Percentiles rank a stretch among this genome's conserved stretches.
These are phyloP conservation scores for Dryas iulia DNA, from an alignment of 1,140 invertebrate species.

Conservation along the genomic window DNA sequence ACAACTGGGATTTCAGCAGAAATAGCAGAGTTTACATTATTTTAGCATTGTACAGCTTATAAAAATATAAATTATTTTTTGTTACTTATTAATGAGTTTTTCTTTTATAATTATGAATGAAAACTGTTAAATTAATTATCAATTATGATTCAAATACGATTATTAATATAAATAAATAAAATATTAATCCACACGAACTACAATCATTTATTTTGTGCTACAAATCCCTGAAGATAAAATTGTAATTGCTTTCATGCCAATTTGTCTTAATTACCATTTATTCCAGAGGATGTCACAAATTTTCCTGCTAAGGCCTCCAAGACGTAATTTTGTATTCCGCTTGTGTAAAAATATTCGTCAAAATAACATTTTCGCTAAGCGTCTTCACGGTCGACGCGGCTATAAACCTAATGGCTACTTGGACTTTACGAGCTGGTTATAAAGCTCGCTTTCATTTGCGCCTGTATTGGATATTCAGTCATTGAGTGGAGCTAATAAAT, in stretches of 20 bases:
- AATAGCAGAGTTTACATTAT: neutral
- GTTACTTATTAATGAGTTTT: too few species aligned
- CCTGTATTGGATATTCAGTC: slow-evolving; percentile 23
- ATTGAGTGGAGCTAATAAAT: slow-evolving; percentile 37
- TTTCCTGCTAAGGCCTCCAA: neutral
- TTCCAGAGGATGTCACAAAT: neutral
- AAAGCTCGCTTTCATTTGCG: slow-evolving; percentile 53
- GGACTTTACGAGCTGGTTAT: slow-evolving; percentile 45
- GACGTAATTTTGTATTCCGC: slow-evolving; percentile 18
- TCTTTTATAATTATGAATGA: too few species aligned
- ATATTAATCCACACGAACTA: neutral
- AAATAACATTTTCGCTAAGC: slow-evolving; percentile 25
- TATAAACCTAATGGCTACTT: slow-evolving; percentile 51
- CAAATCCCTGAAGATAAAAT: slow-evolving; percentile 19
- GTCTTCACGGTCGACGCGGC: slow-evolving; percentile 9
- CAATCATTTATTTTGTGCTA: neutral
- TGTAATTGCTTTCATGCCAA: slow-evolving; percentile 19
- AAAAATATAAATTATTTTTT: neutral
- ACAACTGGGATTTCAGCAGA: neutral
- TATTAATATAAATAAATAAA: neutral
- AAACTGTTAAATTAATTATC: too few species aligned
- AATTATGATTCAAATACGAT: neutral
- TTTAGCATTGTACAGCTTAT: neutral
- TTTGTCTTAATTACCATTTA: slow-evolving; percentile 23
- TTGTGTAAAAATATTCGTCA: slow-evolving; percentile 27